Evolutionary conservation across 2,888 invertebrate species (phyloP), one percentile per base, ranked within the genome.

Genomic region (Thalpophila matura): DNA sequence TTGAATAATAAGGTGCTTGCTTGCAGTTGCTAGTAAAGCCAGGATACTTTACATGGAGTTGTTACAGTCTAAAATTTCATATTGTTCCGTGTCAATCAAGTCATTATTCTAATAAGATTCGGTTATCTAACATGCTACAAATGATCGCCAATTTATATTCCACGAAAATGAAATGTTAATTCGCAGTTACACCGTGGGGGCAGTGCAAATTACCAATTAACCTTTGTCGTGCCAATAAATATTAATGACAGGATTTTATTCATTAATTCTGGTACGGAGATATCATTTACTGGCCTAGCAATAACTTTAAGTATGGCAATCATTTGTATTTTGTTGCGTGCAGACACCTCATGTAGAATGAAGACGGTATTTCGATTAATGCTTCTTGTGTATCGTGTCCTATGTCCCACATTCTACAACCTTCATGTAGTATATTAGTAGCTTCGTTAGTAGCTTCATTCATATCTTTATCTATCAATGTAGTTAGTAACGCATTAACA

Each of bases 121-220:
- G 49, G 38, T 37, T 63, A 67, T 76, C 62, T 67, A 59, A 67
- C 58, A 62, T 43, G 59, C 50, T 43, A 50, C 57, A 62, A 70
- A 59, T 71, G 46, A 59, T 64, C 49, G 27, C 31, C 57, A 62
- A 71, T 74, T 71, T 61, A 66, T 78, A 78, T 75, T 58, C 67
- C 51, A 64, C 57, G 63, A 78, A 76, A 76, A 71, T 58, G 59
- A 71, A 74, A 75, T 75, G 72, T 61, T 75, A 77, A 67, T 64
- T 64, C 54, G 51, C 56, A 57, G 51, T 55, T 62, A 55, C 45
- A 57, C 58, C 47, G 49, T 46, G 45, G 68, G 51, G 55, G 60
- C 54, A 50, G 73, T 79, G 77, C 68, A 70, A 75, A 77, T 77
- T 71, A 77, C 65, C 78, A 77, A 77, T 75, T 78, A 79, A 78